Base-by-base conservation (phyloP, 2,888 invertebrate species). In the Vesta saturnalis region DNA sequence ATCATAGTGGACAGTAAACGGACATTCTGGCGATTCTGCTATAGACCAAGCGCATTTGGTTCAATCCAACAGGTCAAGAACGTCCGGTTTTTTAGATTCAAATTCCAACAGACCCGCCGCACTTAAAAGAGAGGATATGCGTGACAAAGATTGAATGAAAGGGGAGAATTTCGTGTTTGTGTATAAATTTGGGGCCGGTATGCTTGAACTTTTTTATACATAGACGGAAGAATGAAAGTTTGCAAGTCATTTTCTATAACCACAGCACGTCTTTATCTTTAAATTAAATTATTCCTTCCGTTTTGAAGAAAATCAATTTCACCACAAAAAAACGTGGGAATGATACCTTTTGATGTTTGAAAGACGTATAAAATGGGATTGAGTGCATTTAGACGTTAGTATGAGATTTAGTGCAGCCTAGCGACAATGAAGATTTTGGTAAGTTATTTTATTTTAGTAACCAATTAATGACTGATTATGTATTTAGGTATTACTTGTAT, bases 241-340 rank as follows among this genome's bases (percentile, higher is more conserved):
- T 10, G 52, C 47, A 60, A 30, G n/a, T 52, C 56, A 57, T 39
- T 1, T 47, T 60, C 21, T 64, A 54, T 64, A 61, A 68, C 68
- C 64, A 60, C 64, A 46, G 12, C 68, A 68, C 68, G 68, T 46
- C 56, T 21, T 4, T 59, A 56, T 55, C 63, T 64, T 68, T 30
- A 55, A 49, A 64, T 59, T 60, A 64, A 56, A 39, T 56, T 54
- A 54, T 15, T 46, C 47, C 63, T 39, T 18, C 30, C 62, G 54
- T 39, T 62, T 60, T 35, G 16, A 35, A 43, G 1, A 10, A 56
- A 15, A 30, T 56, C 49, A 60, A 30, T 69, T 69, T 69, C 69
- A 65, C 69, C 64, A 61, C 61, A 46, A 64, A 69, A 69, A 69
- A 69, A 69, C 64, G 69, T 64, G 69, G 43, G 59, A 63, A 62